A percentile compares a stretch with the other conserved stretches of the same genome.
phyloP scores from a whole-genome alignment of 2,113 vertebrate species.

The Sialia sialis region DNA sequence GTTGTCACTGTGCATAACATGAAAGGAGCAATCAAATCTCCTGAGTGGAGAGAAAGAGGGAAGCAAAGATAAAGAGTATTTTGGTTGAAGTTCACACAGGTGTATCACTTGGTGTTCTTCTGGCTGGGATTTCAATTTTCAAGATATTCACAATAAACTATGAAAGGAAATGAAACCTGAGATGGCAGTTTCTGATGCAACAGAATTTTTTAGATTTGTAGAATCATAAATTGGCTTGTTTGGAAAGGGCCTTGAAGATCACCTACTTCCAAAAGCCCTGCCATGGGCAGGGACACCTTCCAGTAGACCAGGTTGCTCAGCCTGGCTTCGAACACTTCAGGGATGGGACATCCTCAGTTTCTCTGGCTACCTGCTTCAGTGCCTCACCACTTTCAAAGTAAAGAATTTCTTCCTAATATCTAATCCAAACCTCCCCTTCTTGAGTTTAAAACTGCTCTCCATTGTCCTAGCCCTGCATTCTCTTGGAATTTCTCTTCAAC shows the following conservation, averaged over 20 bases:
- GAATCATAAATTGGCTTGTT: neutral
- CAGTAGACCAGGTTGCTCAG: neutral
- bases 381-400: neutral
- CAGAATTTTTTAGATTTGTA: neutral
- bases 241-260: neutral
- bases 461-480: neutral
- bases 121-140: neutral
- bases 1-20: neutral
- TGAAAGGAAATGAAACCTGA: neutral
- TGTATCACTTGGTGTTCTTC: neutral
- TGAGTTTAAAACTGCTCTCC: neutral
- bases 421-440: neutral
- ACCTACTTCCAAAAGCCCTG: neutral
- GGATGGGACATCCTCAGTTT: neutral
- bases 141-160: neutral
- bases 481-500: neutral
- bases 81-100: neutral
- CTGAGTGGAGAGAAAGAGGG: neutral
- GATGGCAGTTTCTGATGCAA: neutral
- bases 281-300: neutral
- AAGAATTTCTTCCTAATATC: neutral
- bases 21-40: neutral
- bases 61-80: neutral
- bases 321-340: neutral
- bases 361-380: neutral